Conservation (phyloP, 2,888 invertebrate genomes). For the Suillia variegata region DNA sequence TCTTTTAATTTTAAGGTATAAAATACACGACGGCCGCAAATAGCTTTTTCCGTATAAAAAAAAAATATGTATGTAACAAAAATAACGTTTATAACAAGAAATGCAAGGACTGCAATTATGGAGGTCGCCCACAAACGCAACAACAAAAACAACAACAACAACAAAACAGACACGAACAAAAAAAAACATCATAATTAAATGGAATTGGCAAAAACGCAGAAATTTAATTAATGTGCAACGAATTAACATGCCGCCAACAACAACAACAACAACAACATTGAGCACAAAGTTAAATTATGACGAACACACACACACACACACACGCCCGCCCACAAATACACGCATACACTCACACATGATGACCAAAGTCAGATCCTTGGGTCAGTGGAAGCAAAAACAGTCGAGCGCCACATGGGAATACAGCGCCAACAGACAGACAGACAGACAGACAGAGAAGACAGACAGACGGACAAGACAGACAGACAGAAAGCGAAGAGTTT, state of each 20-base stretch:
- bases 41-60: too few relatives aligned
- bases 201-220: not conserved
- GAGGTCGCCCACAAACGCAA: too few relatives aligned
- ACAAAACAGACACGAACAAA: not conserved
- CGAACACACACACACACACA: not conserved
- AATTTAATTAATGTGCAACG: conserved; percentile 24
- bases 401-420: too few relatives aligned
- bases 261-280: conserved; percentile 18
- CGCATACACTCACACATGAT: too few relatives aligned
- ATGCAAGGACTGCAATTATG: too few relatives aligned
- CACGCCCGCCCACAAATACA: not conserved
- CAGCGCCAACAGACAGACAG: too few relatives aligned
- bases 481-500: not conserved
- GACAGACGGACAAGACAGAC: not conserved
- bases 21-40: too few relatives aligned
- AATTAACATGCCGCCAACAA: conserved; percentile 16
- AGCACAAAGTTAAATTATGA: conserved; percentile 8
- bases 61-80: too few relatives aligned
- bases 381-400: too few relatives aligned
- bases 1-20: too few relatives aligned
- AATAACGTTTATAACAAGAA: too few relatives aligned
- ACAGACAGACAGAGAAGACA: not conserved
- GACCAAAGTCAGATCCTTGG: too few relatives aligned
- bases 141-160: not conserved
- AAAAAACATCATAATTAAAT: conserved; percentile 13